Evolutionary conservation across 2,888 invertebrate species (phyloP).

Genomic region (Disparrhopalites patrizii): DNA sequence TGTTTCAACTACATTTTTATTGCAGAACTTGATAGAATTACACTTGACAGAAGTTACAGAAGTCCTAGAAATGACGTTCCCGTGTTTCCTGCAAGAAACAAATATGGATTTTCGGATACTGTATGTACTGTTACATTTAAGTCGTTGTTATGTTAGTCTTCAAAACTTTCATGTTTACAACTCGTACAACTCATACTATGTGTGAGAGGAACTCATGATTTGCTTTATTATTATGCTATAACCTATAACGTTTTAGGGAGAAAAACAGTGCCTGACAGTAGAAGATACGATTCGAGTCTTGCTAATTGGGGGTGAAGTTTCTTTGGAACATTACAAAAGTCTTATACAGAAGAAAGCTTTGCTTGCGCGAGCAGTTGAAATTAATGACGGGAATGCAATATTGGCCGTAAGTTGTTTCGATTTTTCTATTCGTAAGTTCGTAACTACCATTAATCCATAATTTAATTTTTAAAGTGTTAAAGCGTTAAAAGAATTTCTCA

Average conservation of each 20-base stretch:
- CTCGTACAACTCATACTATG: too few relatives aligned
- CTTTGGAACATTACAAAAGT: slow-evolving; percentile 57
- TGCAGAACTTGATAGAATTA: slow-evolving; percentile 33
- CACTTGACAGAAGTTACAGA: slow-evolving; percentile 26
- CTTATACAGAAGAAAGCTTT: slow-evolving; percentile 63
- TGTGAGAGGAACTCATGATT: too few relatives aligned
- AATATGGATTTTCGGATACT: slow-evolving; percentile 19
- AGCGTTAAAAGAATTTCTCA: too few relatives aligned
- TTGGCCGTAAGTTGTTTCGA: slow-evolving; percentile 59
- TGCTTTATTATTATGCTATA: too few relatives aligned
- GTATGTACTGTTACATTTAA: neutral
- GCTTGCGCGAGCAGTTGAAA: slow-evolving; percentile 65
- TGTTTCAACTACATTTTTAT: neutral
- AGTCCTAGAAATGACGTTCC: slow-evolving; percentile 9
- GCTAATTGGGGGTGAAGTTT: slow-evolving; percentile 55
- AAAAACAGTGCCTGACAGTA: slow-evolving; percentile 37
- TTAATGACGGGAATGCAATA: slow-evolving; percentile 74
- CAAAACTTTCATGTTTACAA: neutral
- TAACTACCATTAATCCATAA: too few relatives aligned
- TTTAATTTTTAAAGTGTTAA: too few relatives aligned
- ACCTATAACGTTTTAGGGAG: too few relatives aligned
- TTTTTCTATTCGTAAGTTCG: too few relatives aligned
- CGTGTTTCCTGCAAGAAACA: neutral
- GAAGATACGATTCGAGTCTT: slow-evolving; percentile 57
- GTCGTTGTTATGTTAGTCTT: neutral